Conservation (phyloP, 2,113 vertebrate species). For the Zonotrichia leucophrys region DNA sequence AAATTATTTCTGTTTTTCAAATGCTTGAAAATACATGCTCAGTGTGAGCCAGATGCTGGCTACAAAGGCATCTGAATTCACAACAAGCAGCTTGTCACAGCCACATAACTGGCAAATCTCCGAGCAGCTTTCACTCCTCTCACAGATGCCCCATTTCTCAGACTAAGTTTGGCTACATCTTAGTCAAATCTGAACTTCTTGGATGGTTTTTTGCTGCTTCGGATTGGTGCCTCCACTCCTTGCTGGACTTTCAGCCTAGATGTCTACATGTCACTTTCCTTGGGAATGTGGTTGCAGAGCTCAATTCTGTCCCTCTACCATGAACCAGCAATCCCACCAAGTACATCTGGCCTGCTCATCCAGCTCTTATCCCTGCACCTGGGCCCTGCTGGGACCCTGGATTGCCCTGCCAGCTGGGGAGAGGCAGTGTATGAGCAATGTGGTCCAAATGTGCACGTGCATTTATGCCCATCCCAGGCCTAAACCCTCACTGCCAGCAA, state of each 20-base stretch:
- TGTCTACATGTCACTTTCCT: not conserved
- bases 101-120: not conserved
- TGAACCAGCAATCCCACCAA: not conserved
- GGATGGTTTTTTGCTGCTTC: not conserved
- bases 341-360: not conserved
- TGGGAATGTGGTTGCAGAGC: not conserved
- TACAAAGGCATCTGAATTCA: not conserved
- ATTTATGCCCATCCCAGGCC: not conserved
- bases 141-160: not conserved
- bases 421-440: not conserved
- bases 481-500: not conserved
- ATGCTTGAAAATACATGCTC: not conserved
- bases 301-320: not conserved
- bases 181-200: not conserved
- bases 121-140: not conserved
- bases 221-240: not conserved
- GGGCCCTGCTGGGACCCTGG: not conserved
- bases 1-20: not conserved
- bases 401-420: not conserved
- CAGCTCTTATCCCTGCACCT: not conserved
- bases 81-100: not conserved
- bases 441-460: accelerated
- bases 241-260: not conserved
- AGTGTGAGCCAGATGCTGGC: not conserved
- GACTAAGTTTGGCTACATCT: not conserved